These are phyloP conservation scores for Physella acuta DNA, from an alignment of 1,140 invertebrate species.

Conservation along the genomic window DNA sequence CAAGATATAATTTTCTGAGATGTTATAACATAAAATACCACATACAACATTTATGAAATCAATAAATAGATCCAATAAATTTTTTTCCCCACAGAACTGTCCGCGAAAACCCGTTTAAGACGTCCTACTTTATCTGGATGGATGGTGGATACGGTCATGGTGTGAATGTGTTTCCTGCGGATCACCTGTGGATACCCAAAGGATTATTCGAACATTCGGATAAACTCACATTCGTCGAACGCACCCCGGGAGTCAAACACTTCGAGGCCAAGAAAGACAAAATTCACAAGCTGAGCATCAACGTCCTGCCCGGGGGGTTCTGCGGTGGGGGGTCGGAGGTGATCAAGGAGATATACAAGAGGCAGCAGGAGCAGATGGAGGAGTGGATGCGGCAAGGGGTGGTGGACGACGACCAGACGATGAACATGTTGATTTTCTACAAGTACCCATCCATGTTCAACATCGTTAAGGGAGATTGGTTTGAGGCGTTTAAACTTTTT, in stretches of 20 bases:
- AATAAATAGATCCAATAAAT: no score
- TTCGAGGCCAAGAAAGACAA: not conserved
- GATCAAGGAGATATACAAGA: slow-evolving; percentile 4
- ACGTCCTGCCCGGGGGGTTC: slow-evolving; percentile 19
- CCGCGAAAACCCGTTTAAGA: slow-evolving; percentile 18
- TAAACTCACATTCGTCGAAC: slow-evolving; percentile 21
- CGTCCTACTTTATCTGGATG: slow-evolving; percentile 25
- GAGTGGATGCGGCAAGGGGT: slow-evolving; percentile 23
- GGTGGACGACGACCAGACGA: slow-evolving; percentile 33
- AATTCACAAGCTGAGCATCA: slow-evolving; percentile 26
- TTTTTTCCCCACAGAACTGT: slow-evolving; percentile 10
- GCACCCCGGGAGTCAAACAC: not conserved
- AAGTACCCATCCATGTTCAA: slow-evolving; percentile 22
- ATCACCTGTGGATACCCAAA: slow-evolving; percentile 26
- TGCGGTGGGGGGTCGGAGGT: slow-evolving; percentile 19
- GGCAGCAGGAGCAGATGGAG: slow-evolving; percentile 19
- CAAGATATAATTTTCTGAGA: no score
- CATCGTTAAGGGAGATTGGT: slow-evolving; percentile 23
- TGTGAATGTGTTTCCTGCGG: slow-evolving; percentile 20
- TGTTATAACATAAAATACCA: no score
- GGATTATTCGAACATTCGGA: slow-evolving; percentile 1
- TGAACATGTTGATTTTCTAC: slow-evolving; percentile 24
- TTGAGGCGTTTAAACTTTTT: slow-evolving; percentile 24
- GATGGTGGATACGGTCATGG: slow-evolving; percentile 30
- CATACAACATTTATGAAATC: no score